phyloP scores from a whole-genome alignment of 2,888 invertebrate genomes.

The Dorcus parallelipipedus region DNA sequence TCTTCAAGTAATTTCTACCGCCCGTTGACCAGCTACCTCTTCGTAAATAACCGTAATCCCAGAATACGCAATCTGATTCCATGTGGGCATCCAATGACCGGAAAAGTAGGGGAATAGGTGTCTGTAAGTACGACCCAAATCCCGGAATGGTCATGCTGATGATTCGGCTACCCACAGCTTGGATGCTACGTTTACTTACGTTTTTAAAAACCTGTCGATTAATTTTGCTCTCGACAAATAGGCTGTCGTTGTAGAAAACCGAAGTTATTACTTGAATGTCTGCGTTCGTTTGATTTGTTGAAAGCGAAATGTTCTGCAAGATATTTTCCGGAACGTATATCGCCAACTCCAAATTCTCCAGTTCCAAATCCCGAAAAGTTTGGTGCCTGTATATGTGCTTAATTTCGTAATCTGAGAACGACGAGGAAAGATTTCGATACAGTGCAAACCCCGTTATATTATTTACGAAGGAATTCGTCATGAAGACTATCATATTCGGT shows the following conservation, averaged over 20 bases:
- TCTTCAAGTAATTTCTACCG: neutral
- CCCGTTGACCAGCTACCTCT: constrained; percentile 10
- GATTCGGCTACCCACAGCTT: constrained; percentile 5
- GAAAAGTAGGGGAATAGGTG: constrained; percentile 1
- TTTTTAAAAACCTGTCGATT: no score
- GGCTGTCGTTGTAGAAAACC: constrained; percentile 6
- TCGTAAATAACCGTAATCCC: constrained; percentile 7
- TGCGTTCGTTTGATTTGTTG: neutral
- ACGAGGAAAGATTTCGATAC: neutral
- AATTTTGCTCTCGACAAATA: constrained; percentile 1
- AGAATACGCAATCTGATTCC: constrained; percentile 7
- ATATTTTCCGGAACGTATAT: constrained; percentile 8
- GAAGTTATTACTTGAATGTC: constrained; percentile 1
- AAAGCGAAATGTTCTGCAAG: neutral
- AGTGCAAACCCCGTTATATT: constrained; percentile 8
- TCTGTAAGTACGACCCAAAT: neutral
- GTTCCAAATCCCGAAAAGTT: neutral
- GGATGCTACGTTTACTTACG: neutral
- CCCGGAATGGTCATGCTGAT: constrained; percentile 5
- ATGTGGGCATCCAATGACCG: neutral
- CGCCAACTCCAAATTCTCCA: constrained; percentile 9
- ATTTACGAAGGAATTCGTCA: constrained; percentile 10
- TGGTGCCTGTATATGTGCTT: constrained; percentile 2
- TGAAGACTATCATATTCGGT: constrained; percentile 7
- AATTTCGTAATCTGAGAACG: constrained; percentile 10